A percentile compares a stretch with the other conserved stretches of the same genome.
phyloP scores from a whole-genome alignment of 2,797 vertebrate genomes.

The Tragelaphus oryx region DNA sequence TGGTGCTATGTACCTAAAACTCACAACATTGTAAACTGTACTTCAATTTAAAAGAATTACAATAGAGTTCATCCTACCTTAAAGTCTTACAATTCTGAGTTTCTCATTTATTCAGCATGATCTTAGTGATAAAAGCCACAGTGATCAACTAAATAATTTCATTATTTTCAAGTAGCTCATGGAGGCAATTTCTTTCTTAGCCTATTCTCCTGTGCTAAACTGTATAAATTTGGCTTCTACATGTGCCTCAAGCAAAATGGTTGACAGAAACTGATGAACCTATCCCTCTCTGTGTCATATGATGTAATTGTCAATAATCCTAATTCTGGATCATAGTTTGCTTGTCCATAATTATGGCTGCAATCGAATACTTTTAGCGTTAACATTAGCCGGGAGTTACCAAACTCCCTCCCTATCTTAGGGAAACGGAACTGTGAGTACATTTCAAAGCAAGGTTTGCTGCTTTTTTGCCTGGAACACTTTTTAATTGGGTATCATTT shows the following conservation, averaged over 20 bases:
- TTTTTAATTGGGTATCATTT: slow-evolving; percentile 83
- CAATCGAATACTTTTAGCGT: slow-evolving; percentile 48
- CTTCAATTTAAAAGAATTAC: background rate
- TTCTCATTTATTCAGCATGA: slow-evolving; percentile 12
- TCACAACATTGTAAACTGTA: background rate
- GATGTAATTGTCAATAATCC: slow-evolving; percentile 67
- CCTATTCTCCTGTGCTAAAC: background rate
- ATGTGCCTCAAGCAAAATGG: slow-evolving; percentile 56
- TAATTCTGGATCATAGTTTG: slow-evolving; percentile 70
- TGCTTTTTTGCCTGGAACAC: slow-evolving; percentile 79
- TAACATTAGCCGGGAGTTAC: background rate
- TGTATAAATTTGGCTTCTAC: background rate
- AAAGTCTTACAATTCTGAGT: background rate
- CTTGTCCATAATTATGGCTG: slow-evolving; percentile 71
- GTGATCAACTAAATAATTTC: background rate
- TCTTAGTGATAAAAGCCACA: background rate
- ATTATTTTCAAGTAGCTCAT: slow-evolving; percentile 26
- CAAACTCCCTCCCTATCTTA: slow-evolving; percentile 56
- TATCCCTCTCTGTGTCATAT: slow-evolving; percentile 57
- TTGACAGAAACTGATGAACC: slow-evolving; percentile 61
- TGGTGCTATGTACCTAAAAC: background rate
- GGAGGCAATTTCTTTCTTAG: background rate
- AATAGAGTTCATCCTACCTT: background rate
- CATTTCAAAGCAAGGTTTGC: slow-evolving; percentile 77
- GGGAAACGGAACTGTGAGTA: slow-evolving; percentile 73